Conservation (phyloP, 2,797 vertebrate species). For the Myoxocephalus aenaeus region DNA sequence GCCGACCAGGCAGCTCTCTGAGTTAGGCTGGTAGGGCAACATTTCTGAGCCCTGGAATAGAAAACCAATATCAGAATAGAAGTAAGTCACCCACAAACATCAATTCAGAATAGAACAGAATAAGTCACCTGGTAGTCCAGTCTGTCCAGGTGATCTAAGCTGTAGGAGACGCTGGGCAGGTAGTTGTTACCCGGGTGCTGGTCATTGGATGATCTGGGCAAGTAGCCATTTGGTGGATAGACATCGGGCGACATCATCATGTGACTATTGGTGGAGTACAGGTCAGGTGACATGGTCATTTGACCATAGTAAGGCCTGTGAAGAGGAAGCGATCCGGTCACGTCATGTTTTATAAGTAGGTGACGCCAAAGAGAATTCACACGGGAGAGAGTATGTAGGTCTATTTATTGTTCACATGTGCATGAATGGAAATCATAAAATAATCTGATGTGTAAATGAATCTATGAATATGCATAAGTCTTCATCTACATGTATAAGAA, state of each 20-base stretch:
- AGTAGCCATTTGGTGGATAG: conserved; percentile 67
- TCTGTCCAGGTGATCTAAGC: conserved; percentile 77
- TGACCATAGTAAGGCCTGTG: conserved; percentile 77
- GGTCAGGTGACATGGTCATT: conserved; percentile 67
- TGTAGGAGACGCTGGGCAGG: conserved; percentile 81
- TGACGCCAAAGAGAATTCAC: not conserved
- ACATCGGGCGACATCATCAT: conserved; percentile 72
- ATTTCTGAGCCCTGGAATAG: conserved; percentile 63
- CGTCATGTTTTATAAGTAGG: not conserved
- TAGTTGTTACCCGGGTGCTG: conserved; percentile 66
- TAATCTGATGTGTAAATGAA: not conserved
- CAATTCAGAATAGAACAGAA: not conserved
- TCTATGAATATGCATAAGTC: conserved; percentile 20
- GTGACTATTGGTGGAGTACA: conserved; percentile 61
- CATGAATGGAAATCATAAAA: not conserved
- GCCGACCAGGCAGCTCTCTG: conserved; percentile 79
- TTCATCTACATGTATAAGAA: conserved; percentile 7
- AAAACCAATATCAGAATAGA: not conserved
- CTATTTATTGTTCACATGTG: conserved; percentile 1
- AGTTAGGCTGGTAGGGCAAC: conserved; percentile 71
- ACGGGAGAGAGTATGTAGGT: not conserved
- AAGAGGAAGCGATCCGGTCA: conserved; percentile 2
- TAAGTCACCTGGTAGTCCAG: conserved; percentile 73
- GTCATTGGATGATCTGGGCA: conserved; percentile 55
- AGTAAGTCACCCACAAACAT: not conserved